Conservation (phyloP, 2,113 vertebrate genomes). For the Numenius arquata region DNA sequence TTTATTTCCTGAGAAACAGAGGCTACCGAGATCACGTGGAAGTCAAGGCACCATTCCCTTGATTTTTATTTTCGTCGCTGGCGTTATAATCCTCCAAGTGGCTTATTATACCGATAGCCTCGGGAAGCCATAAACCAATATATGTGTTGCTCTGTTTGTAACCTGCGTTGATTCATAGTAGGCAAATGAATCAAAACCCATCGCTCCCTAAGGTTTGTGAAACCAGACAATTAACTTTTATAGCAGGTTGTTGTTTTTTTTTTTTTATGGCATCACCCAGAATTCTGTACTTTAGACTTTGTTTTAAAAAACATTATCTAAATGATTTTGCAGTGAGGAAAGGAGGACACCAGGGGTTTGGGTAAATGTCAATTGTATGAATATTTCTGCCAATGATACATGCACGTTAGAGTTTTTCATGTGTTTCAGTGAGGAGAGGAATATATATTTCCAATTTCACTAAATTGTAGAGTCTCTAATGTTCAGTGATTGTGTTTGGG, state of each 20-base stretch:
- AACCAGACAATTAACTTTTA: constrained; percentile 12
- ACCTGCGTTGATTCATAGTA: neutral
- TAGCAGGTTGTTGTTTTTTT: rapidly evolving
- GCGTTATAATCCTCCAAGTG: neutral
- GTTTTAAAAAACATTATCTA: neutral
- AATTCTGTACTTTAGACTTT: neutral
- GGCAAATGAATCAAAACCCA: rapidly evolving
- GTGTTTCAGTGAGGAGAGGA: neutral
- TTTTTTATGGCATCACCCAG: neutral
- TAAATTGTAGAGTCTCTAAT: neutral
- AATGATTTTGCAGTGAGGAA: neutral
- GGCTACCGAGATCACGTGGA: neutral
- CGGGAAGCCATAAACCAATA: neutral
- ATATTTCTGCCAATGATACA: neutral
- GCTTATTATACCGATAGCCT: neutral
- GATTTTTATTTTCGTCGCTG: neutral
- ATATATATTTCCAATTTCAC: neutral
- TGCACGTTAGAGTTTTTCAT: neutral
- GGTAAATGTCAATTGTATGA: neutral
- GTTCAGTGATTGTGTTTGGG: neutral
- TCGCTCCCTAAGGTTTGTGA: neutral
- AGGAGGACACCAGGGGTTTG: neutral
- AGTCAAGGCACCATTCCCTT: neutral
- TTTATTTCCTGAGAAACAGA: neutral
- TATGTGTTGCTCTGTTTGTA: neutral